A percentile compares a stretch with the other conserved stretches of the same genome.
Evolutionary conservation across 2,113 vertebrate species (phyloP).

Genomic region (Stegostoma tigrinum): DNA sequence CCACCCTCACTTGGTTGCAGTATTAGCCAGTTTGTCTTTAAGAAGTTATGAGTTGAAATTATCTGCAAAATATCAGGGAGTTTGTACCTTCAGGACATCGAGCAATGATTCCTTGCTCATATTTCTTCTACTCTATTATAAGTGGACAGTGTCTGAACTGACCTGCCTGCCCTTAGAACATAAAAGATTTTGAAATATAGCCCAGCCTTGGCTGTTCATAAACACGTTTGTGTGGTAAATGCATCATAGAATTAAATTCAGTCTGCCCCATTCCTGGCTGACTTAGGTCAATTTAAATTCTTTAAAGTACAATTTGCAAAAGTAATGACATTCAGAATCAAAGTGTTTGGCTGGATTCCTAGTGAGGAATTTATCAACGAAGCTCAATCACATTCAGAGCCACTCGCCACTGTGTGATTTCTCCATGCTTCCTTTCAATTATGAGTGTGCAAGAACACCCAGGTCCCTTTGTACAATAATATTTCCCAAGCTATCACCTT

Average conservation of each 20-base stretch:
- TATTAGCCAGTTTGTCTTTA: background rate
- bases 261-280: background rate
- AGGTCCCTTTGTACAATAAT: no score
- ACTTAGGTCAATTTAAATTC: background rate
- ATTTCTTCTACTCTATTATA: background rate
- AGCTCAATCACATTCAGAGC: background rate
- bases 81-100: background rate
- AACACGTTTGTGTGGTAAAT: background rate
- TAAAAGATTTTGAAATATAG: background rate
- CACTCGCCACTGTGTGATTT: no score
- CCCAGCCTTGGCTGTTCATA: background rate
- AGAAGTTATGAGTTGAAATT: background rate
- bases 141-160: background rate
- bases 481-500: no score
- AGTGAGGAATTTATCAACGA: background rate
- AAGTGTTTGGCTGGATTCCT: background rate
- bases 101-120: background rate
- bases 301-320: background rate
- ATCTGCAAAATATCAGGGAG: background rate
- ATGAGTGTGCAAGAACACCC: no score
- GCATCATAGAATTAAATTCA: background rate
- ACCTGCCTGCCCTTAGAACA: background rate
- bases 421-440: no score
- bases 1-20: no score
- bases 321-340: background rate